These are phyloP conservation scores for Enteromius treurensis DNA, from an alignment of 2,797 vertebrate genomes.

Conservation along the genomic window DNA sequence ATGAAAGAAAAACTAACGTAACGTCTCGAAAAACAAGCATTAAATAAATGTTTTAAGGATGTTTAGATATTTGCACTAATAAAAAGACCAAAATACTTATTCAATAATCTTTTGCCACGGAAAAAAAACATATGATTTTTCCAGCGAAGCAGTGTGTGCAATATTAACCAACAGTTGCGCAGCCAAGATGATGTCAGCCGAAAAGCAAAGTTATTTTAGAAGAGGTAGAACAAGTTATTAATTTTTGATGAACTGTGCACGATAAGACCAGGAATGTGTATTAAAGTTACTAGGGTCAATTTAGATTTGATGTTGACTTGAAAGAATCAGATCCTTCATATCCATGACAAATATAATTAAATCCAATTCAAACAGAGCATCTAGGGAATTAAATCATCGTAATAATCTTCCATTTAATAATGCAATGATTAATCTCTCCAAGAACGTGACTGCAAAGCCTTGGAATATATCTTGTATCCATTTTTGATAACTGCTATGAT, in stretches of 20 bases:
- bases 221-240: neutral
- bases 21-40: neutral
- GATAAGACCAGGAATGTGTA: constrained; percentile 14
- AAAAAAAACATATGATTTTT: constrained; percentile 9
- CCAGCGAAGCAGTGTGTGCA: neutral
- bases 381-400: neutral
- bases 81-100: neutral
- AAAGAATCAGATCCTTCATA: constrained; percentile 10
- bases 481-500: constrained; percentile 33
- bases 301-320: neutral
- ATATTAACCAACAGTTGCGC: neutral
- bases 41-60: neutral
- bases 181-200: neutral
- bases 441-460: neutral
- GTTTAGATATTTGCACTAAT: neutral
- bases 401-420: constrained; percentile 3
- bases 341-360: constrained; percentile 5
- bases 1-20: neutral
- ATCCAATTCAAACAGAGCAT: constrained; percentile 16
- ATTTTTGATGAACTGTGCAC: neutral
- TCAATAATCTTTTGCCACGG: neutral
- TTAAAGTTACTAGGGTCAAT: constrained; percentile 16
- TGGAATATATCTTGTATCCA: constrained; percentile 16
- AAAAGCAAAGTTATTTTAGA: constrained; percentile 16
- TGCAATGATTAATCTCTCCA: constrained; percentile 5